Evolutionary conservation across 2,113 vertebrate genomes (phyloP), one percentile per base, ranked within the genome.

Genomic region (Myiozetetes cayanensis): DNA sequence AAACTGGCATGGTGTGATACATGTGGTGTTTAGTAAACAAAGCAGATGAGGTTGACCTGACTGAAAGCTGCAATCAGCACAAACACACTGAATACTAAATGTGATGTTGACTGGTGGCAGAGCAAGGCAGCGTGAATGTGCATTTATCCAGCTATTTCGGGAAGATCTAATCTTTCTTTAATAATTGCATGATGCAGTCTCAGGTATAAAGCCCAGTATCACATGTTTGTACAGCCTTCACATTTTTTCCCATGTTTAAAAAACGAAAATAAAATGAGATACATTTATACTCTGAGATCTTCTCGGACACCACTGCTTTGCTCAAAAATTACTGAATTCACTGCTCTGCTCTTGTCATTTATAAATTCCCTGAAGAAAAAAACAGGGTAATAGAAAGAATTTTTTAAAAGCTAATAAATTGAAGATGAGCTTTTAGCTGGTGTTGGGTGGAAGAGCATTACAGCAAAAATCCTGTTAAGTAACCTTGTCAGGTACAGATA

Each of bases 11-110:
- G 50, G 47, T 88, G 73, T 80, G 94, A 94, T 95, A 58, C 85
- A 85, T 93, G 92, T 84, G 78, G 83, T 96, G 90, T 94, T 96
- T 92, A 95, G 83, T 90, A 97, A 97, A 96, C 96, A 96, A 95
- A 89, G 86, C 59, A 89, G 93, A 92, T 70, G 90, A 89, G 77
- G 52, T 23, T 96, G 94, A 94, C 85, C 93, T 90, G 94, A 93
- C 28, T 83, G 89, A 88, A 90, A 97, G 90, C 86, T 93, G 93
- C 63, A 90, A 91, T 93, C 93, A 90, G 77, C 85, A 89, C 44
- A 44, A 88, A 31, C 61, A 77, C 56, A 4, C 73, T 67, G 95
- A 94, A 96, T 95, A 35, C 47, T 25, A 74, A 96, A 94, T 78
- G n/a, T 39, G 50, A 4, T 23, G 58, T 14, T 33, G 56, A 15